phyloP scores from a whole-genome alignment of 2,113 vertebrate genomes.

The Galbula dea region DNA sequence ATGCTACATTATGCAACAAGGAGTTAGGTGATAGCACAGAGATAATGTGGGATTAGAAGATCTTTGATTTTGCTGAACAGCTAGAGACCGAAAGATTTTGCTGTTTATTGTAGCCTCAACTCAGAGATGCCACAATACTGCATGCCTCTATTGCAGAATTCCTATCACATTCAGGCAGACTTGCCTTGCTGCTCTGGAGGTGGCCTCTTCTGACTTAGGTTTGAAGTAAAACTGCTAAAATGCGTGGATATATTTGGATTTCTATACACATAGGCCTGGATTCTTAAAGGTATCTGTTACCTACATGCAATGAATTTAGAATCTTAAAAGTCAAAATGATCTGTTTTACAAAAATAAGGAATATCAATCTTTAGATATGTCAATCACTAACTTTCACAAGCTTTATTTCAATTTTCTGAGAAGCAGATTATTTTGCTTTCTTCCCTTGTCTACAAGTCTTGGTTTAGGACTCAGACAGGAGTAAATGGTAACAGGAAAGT shows the following conservation, averaged over 20 bases:
- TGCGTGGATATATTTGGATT: neutral
- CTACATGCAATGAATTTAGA: neutral
- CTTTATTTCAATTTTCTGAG: neutral
- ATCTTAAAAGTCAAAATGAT: neutral
- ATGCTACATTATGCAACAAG: neutral
- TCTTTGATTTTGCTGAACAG: conserved; percentile 15
- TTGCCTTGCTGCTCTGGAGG: neutral
- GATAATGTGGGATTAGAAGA: neutral
- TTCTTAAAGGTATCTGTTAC: neutral
- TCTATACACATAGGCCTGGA: neutral
- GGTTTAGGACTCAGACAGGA: neutral
- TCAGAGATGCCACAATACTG: neutral
- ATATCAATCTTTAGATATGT: neutral
- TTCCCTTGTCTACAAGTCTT: neutral
- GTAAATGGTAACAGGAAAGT: neutral
- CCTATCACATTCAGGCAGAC: neutral
- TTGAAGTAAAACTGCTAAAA: neutral
- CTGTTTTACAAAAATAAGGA: neutral
- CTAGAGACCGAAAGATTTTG: neutral
- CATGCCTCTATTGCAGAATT: neutral
- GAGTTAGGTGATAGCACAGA: neutral
- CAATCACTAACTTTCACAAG: neutral
- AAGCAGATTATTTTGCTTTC: neutral
- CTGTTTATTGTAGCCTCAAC: neutral
- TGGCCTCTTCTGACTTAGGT: neutral